Evolutionary conservation across 2,113 vertebrate species (phyloP), one percentile per base, ranked within the genome.

Genomic region (Scomber colias): DNA sequence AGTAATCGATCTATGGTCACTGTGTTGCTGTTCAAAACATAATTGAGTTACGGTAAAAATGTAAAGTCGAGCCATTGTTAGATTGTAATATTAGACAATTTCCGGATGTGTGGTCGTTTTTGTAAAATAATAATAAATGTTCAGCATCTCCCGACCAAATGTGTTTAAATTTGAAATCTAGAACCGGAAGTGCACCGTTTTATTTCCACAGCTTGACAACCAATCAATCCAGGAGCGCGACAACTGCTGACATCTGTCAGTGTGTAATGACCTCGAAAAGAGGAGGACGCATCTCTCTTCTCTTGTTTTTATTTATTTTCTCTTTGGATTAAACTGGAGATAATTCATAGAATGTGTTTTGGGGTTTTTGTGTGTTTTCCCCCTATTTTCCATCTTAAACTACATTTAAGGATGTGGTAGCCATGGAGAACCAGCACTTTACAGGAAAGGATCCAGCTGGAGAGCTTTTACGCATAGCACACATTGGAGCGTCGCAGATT

Each of bases 381-480:
- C 12, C 11, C 24, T 1, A 59, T 21, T 73, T 67, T 49, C 9
- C 3, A 21, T 17, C 9, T 3, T 54, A 13, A 79, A 65, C 13
- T 75, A 24, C 12, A 65, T 80, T 49, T 56, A 40, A 56, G 35
- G 62, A 66, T 2, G 45, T 2, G 27, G 15, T 11, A 62, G n/a
- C 53, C 50, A 76, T 68, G 76, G 61, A 66, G 54, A 72, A 17
- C 0, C 57, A 17, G 11, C 68, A 79, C 50, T 79, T 81, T 31
- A 2, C 40, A 19, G 17, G 66, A 74, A 75, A 51, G 24, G 61
- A 48, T 55, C 10, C 67, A 55, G 17, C 73, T 71, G 84, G 78
- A 83, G 71, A 80, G 87, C 62, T 85, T 89, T 89, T 90, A 88
- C 80, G 90, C 82, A 81, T 73, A 77, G 31, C 66, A 35, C 60